Evolutionary conservation across 2,888 invertebrate genomes (phyloP), one percentile per base, ranked within the genome.

Genomic region (Melanostoma mellinum): DNA sequence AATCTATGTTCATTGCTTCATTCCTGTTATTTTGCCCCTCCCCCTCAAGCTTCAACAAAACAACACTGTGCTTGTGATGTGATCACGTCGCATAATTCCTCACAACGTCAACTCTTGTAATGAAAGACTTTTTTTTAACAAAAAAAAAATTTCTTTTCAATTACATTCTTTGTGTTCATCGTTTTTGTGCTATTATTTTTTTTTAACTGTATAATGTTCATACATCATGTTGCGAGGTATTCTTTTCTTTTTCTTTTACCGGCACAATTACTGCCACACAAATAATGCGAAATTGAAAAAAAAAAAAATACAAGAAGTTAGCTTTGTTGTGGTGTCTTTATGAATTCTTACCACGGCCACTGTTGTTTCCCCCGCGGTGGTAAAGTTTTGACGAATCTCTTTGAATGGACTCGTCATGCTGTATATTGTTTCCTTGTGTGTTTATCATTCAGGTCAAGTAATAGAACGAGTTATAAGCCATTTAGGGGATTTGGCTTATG

Each of bases 11-110:
- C 20, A 20, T 20, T 20, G 42, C 69, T 68, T 75, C 32, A 60
- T 52, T 46, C 58, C 35, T 20, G 20, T 20, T 20, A 20, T 20
- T 20, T 20, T 38, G n/a, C 10, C 72, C 46, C 36, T 30, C 8
- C 9, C 48, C n/a, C 40, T 10, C 10, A 20, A 20, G 20, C 20
- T 20, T 20, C 4, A 0, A 20, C 3, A 20, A 52, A 6, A 67
- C 20, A 20, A 20, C 20, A 30, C 46, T 53, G 38, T 8, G 4
- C 10, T 56, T 56, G 8, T 40, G 38, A 20, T 46, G 53, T 36
- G 69, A 76, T 61, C 76, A 69, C 76, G 61, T 69, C 61, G 55
- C 76, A 69, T 69, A 55, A 56, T 55, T 68, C 68, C 53, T 68
- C 75, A 68, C 44, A 44, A 53, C 68, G 55, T 76, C 61, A 61